Base-by-base conservation (phyloP, 2,113 vertebrate genomes). In the Ciconia stormi region DNA sequence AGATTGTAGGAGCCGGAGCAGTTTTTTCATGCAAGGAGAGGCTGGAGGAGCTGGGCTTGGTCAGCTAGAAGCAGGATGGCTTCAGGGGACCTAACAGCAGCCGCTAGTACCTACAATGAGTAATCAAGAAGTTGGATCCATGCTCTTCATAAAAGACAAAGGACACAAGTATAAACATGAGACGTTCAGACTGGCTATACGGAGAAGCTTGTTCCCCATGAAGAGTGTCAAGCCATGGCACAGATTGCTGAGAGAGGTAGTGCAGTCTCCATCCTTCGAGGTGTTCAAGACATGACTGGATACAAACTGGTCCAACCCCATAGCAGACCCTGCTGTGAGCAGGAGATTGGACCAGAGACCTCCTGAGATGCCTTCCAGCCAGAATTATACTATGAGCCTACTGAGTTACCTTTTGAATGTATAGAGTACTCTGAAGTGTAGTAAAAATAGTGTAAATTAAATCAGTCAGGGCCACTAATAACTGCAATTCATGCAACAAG, bases 61-160 rank as follows among this genome's bases (percentile, higher is more conserved):
- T 34, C 36, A 69, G 19, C 9, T 20, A 22, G 25, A 7, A 59
- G 36, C 13, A 46, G 29, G 20, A 40, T 3, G 0, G 13, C 8
- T 77, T 89, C 30, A 40, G 16, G 4, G 7, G 23, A 65, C 6
- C 7, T 22, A 63, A 13, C 5, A 52, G 27, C 17, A 74, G 16
- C 11, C 4, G 5, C 26, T 36, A 36, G 16, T 30, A 32, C 11
- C 13, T 67, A 16, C 0, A 1, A 30, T 16, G 21, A 62, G 38
- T 18, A 52, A 67, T 34, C 7, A 44, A 70, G 34, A 73, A 6
- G 7, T 22, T 62, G 58, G 10, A 73, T 30, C 46, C 18, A 38
- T 12, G 10, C 6, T 74, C 3, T 26, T 79, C 13, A 22, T 36
- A 27, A 53, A 73, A 49, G 16, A 36, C 14, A 71, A 2, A 0